Conservation (phyloP, 1,140 invertebrate genomes). For the Lucilia cuprina region DNA sequence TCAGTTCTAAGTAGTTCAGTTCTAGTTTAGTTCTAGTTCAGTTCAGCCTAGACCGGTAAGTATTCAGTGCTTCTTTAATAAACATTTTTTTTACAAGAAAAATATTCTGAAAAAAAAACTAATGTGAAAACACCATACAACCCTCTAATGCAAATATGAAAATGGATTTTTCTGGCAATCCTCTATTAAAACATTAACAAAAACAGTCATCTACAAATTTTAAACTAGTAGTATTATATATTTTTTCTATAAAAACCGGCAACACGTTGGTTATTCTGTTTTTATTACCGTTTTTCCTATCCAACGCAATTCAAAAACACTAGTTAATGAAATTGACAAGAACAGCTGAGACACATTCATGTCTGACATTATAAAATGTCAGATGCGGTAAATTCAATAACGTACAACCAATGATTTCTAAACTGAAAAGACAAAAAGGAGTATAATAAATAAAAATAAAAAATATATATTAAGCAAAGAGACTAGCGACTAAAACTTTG, state of each 20-base stretch:
- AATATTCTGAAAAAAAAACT: too few relatives aligned
- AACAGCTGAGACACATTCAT: constrained; percentile 30
- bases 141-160: neutral
- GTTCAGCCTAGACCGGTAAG: too few relatives aligned
- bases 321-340: constrained; percentile 33
- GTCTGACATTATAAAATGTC: constrained; percentile 25
- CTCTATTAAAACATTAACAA: neutral
- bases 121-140: neutral
- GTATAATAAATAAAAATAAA: too few relatives aligned
- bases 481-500: neutral
- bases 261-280: neutral
- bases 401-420: constrained; percentile 4
- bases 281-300: neutral
- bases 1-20: too few relatives aligned
- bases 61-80: neutral
- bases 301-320: neutral
- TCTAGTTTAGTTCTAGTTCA: too few relatives aligned
- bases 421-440: too few relatives aligned
- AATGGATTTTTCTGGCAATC: neutral
- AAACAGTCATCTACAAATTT: neutral
- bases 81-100: too few relatives aligned
- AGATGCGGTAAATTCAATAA: constrained; percentile 18
- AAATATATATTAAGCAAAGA: neutral
- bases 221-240: neutral
- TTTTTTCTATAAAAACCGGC: constrained; percentile 1